phyloP scores from a whole-genome alignment of 2,113 vertebrate species.

The Junco hyemalis region DNA sequence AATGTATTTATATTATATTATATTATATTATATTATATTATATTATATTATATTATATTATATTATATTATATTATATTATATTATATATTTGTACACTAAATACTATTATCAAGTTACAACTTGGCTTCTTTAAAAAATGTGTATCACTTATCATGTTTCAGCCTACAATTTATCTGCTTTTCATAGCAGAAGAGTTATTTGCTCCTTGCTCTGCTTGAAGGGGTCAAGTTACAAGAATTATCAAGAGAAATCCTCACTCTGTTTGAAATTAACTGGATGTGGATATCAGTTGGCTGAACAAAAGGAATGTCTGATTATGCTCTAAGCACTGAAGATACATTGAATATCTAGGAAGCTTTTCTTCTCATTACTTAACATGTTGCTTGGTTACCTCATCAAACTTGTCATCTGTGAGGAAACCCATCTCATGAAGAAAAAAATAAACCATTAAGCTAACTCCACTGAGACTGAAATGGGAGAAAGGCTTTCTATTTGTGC shows the following conservation, averaged over 20 bases:
- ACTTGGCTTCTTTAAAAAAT: background rate
- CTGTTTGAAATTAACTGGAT: constrained; percentile 1
- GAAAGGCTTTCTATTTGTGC: background rate
- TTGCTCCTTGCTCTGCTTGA: background rate
- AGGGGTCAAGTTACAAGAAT: background rate
- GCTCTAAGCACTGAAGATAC: background rate
- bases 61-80: too few species aligned
- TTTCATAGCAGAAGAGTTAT: background rate
- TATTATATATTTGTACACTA: too few species aligned
- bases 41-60: too few species aligned
- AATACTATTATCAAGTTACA: background rate
- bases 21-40: too few species aligned
- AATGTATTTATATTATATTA: too few species aligned
- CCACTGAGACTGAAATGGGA: background rate
- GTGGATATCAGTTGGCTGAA: background rate
- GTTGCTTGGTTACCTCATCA: constrained; percentile 55
- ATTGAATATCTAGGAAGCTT: background rate
- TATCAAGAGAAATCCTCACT: background rate
- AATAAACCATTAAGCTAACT: background rate
- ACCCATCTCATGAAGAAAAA: background rate
- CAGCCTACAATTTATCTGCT: background rate
- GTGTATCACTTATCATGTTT: background rate
- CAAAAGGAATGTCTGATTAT: constrained; percentile 17
- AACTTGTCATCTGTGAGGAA: constrained; percentile 25
- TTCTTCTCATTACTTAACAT: constrained; percentile 42